Percentiles rank a stretch among this genome's conserved stretches.
phyloP scores from a whole-genome alignment of 2,797 vertebrate genomes.

The Sebastolobus alascanus region DNA sequence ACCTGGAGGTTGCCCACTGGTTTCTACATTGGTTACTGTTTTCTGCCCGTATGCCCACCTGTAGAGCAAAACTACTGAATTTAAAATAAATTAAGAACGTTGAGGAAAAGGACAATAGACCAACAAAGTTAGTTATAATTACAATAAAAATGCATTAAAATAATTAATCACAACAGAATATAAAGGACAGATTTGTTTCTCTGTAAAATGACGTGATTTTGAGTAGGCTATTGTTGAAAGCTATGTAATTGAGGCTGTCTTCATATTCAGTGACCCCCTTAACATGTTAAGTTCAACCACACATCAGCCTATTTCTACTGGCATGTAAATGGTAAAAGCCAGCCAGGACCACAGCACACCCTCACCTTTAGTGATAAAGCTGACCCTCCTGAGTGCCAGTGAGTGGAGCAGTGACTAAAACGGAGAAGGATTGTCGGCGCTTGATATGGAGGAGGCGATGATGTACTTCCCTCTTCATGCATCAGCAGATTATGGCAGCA shows the following conservation, averaged over 20 bases:
- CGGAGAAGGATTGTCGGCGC: constrained; percentile 60
- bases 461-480: constrained; percentile 80
- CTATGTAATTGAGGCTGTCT: background rate
- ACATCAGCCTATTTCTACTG: constrained; percentile 7
- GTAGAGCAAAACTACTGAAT: background rate
- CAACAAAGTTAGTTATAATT: background rate
- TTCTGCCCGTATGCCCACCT: background rate
- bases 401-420: constrained; percentile 51
- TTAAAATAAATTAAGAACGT: background rate
- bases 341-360: constrained; percentile 14
- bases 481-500: constrained; percentile 80
- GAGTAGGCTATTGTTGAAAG: background rate
- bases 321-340: constrained; percentile 23
- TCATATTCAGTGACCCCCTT: constrained; percentile 9
- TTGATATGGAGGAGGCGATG: constrained; percentile 71
- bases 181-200: background rate
- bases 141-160: background rate
- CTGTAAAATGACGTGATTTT: background rate
- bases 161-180: background rate
- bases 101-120: background rate
- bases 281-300: constrained; percentile 16
- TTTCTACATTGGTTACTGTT: background rate
- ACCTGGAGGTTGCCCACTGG: too few relatives aligned
- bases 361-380: constrained; percentile 42
- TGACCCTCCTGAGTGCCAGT: constrained; percentile 15